These are phyloP conservation scores for Porites divaricata DNA, from an alignment of 92 coral and sea anemone genomes.

Conservation along the genomic window DNA sequence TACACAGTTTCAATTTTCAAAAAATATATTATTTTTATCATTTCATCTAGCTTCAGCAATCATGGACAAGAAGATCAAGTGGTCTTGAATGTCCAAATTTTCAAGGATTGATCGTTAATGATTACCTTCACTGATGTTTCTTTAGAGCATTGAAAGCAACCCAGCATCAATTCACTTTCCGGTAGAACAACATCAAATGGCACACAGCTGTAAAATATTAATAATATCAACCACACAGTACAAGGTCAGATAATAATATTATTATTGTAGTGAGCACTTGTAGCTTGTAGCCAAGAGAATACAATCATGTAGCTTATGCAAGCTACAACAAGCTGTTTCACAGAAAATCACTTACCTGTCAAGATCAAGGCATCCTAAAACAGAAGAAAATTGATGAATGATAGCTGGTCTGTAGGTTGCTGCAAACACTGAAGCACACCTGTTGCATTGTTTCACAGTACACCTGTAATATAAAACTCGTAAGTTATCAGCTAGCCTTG, in stretches of 20 bases:
- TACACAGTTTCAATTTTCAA: background rate
- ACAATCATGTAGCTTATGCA: background rate
- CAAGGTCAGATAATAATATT: background rate
- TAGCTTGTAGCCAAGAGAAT: background rate
- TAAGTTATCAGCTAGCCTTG: no score
- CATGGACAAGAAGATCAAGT: no score
- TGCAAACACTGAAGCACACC: constrained; percentile 71
- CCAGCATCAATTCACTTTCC: constrained; percentile 74
- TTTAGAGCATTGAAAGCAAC: constrained; percentile 83
- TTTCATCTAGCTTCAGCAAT: no score
- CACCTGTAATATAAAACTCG: constrained; percentile 37
- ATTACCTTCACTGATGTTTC: constrained; percentile 85
- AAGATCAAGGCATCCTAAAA: constrained; percentile 80
- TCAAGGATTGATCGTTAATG: no score
- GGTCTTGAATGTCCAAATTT: no score
- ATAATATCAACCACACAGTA: background rate
- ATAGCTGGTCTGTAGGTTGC: constrained; percentile 74
- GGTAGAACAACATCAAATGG: constrained; percentile 87
- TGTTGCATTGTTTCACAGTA: constrained; percentile 64
- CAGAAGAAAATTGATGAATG: constrained; percentile 82
- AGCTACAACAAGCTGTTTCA: no score
- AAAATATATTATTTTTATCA: no score
- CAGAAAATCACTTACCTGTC: constrained; percentile 71
- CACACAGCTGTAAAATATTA: constrained; percentile 61
- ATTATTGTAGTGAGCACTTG: background rate